phyloP scores from a whole-genome alignment of 2,113 vertebrate species.

The Corvus hawaiiensis region DNA sequence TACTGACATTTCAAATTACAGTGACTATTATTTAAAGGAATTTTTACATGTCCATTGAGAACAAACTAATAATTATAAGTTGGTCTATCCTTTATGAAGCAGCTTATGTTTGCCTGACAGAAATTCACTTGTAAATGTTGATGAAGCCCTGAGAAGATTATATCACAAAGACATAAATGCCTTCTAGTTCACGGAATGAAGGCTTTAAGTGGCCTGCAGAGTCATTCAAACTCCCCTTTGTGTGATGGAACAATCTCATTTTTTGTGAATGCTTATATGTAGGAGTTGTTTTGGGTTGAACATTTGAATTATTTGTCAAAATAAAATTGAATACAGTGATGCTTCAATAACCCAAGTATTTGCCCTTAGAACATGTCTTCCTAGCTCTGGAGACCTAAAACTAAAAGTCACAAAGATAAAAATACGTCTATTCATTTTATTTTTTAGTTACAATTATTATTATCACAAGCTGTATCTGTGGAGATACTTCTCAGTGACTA shows the following conservation, averaged over 20 bases:
- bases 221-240: neutral
- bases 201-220: neutral
- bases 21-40: neutral
- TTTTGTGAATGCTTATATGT: neutral
- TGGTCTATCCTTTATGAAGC: neutral
- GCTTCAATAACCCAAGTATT: neutral
- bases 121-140: neutral
- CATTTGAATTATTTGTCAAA: neutral
- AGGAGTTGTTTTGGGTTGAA: neutral
- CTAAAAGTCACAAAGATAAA: neutral
- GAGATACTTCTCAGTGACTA: neutral
- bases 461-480: neutral
- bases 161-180: neutral
- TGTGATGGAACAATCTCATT: neutral
- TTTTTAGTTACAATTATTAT: neutral
- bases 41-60: neutral
- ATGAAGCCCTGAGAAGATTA: neutral
- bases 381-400: neutral
- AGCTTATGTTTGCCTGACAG: neutral
- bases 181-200: neutral
- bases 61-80: neutral
- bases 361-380: neutral
- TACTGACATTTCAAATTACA: neutral
- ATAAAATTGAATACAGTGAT: neutral
- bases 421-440: neutral